Conservation (phyloP, 2,888 invertebrate species). For the Crocallis elinguaria region DNA sequence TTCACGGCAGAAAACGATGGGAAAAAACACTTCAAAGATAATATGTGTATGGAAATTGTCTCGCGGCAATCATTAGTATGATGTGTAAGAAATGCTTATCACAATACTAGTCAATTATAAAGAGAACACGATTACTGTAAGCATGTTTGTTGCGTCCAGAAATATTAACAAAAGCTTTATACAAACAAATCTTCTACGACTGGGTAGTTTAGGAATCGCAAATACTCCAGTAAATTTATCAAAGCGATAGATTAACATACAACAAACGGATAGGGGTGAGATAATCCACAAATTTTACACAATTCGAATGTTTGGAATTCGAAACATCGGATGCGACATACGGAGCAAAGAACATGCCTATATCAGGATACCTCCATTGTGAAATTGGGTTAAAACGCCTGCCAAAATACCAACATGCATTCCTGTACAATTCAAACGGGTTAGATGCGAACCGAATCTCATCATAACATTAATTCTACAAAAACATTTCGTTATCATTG, state of each 20-base stretch:
- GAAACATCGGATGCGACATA: conserved; percentile 48
- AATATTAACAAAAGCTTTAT: too few species aligned
- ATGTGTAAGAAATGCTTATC: conserved; percentile 40
- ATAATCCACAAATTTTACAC: conserved; percentile 45
- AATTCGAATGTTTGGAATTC: conserved; percentile 54
- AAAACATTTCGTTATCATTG: too few species aligned
- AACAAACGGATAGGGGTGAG: conserved; percentile 21
- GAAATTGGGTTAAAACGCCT: conserved; percentile 32
- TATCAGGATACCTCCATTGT: conserved; percentile 30
- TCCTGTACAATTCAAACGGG: conserved; percentile 4
- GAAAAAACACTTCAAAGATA: conserved; percentile 56
- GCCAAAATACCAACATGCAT: conserved; percentile 16
- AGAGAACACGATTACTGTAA: conserved; percentile 30
- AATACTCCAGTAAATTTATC: too few species aligned
- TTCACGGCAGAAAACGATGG: conserved; percentile 57
- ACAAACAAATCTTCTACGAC: too few species aligned
- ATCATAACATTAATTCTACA: not conserved
- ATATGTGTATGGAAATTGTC: conserved; percentile 58
- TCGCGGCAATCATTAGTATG: conserved; percentile 37
- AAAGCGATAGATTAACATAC: too few species aligned
- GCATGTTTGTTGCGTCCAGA: not conserved
- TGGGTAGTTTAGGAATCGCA: too few species aligned
- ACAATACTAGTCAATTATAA: conserved; percentile 29
- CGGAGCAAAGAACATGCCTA: conserved; percentile 40
- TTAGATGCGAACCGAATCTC: not conserved